Base-by-base conservation (phyloP, 2,113 vertebrate genomes). In the Chaetodon trifascialis region DNA sequence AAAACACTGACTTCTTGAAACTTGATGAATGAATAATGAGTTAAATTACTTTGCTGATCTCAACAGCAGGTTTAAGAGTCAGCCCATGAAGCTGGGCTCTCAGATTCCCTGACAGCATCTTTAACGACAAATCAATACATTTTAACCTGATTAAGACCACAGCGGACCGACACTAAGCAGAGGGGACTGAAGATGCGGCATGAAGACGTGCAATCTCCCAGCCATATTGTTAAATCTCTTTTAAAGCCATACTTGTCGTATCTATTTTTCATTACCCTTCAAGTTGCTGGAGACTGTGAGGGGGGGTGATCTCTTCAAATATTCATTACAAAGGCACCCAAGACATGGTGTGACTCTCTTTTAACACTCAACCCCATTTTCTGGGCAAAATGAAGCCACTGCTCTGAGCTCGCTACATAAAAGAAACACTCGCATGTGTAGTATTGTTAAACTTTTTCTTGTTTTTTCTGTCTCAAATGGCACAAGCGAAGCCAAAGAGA, bases 251-350 rank as follows among this genome's bases (percentile, higher is more conserved):
- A 76, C 84, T 80, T 84, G 83, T 86, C 82, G 60, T 38, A 87
- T 92, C 55, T 73, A 91, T 91, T 91, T 91, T 90, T 91, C 82
- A 93, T 91, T 64, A 83, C 38, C 83, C 82, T 84, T 90, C 85
- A 82, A 88, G 67, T 87, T 89, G 80, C 69, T 83, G 73, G 67
- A 78, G 86, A 83, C 58, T 77, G 86, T 56, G 62, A 51, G 72
- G 81, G 83, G 77, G 83, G 77, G 62, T 73, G 80, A 89, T 89
- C 81, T 82, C 73, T 80, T 93, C 44, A 90, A 93, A 90, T 88
- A 91, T 93, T 90, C 52, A 91, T 89, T 40, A 74, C 47, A 75
- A 76, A 87, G 75, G 63, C 81, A 76, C 72, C 88, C 64, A 73
- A 68, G 83, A 88, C 67, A 83, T 42, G 73, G 73, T 56, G 72